Evolutionary conservation across 1,140 invertebrate genomes (phyloP).

Genomic region (Vanessa atalanta): DNA sequence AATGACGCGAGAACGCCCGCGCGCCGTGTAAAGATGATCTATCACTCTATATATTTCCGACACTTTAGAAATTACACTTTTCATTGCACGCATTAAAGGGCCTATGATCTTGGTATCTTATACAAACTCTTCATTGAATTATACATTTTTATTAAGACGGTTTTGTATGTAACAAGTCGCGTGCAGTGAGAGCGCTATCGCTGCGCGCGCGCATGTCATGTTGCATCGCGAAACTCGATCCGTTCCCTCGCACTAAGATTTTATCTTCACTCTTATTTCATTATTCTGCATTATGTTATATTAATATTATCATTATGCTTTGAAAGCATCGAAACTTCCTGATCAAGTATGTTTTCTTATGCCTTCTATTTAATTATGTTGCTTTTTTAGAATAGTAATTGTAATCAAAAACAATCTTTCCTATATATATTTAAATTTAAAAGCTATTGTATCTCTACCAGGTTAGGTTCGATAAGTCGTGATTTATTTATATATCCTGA

Average conservation of each 20-base stretch:
- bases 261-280: constrained; percentile 38
- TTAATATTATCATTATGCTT: constrained; percentile 25
- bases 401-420: too few relatives aligned
- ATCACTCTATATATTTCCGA: constrained; percentile 30
- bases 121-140: not conserved
- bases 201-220: constrained; percentile 36
- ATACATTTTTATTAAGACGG: not conserved
- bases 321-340: constrained; percentile 8
- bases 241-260: constrained; percentile 44
- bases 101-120: constrained; percentile 8
- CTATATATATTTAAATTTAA: too few relatives aligned
- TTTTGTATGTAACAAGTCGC: not conserved
- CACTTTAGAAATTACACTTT: constrained; percentile 21
- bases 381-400: too few relatives aligned
- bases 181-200: constrained; percentile 24
- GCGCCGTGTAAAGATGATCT: constrained; percentile 37
- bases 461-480: too few relatives aligned
- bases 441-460: too few relatives aligned
- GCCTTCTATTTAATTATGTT: not conserved
- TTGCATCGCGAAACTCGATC: constrained; percentile 60
- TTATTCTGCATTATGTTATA: constrained; percentile 31
- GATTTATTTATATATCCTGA: too few relatives aligned
- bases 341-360: not conserved
- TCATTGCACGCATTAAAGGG: constrained; percentile 7
- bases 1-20: constrained; percentile 68